Base-by-base conservation (phyloP, 2,888 invertebrate species). In the Lampropteryx suffumata region DNA sequence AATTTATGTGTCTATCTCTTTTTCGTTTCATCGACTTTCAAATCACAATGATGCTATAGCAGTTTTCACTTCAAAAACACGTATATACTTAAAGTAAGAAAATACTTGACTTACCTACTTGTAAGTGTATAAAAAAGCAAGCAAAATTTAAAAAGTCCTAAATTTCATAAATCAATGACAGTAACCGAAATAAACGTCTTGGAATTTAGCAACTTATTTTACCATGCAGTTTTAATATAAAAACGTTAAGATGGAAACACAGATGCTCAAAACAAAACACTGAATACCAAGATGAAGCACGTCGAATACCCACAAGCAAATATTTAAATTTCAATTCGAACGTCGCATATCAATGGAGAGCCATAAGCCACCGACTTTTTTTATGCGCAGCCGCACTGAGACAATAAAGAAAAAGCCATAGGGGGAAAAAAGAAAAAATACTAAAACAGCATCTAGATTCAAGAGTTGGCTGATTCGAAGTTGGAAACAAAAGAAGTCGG, bases 291-390 rank as follows among this genome's bases (percentile, higher is more conserved):
- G 80, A 84, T 83, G 84, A 76, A 82, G 77, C 76, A 78, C 82
- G 78, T 82, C 80, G 82, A 79, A 81, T 82, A 82, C 78, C 73
- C 67, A 76, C 79, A 73, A 83, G 86, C 84, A 90, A 87, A 89
- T 90, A 90, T 90, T 90, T 89, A 89, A 90, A 89, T 90, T 89
- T 89, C 87, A 86, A 87, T 87, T 83, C 87, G 86, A 87, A 84
- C 81, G 82, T 84, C 85, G 88, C 88, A 90, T 90, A 90, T 89
- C 89, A 90, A 90, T 90, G 89, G 88, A 84, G 86, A 85, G 81
- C 88, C 89, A 90, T 90, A 90, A 90, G 89, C 89, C 89, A 90
- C 89, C 85, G 84, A 72, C 74, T 81, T 76, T 84, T 83, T 80
- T 77, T 75, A 76, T 73, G 66, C 74, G 74, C 79, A 83, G 70